Evolutionary conservation across 2,888 invertebrate genomes (phyloP), one percentile per base, ranked within the genome.

Genomic region (Andrena minutula): DNA sequence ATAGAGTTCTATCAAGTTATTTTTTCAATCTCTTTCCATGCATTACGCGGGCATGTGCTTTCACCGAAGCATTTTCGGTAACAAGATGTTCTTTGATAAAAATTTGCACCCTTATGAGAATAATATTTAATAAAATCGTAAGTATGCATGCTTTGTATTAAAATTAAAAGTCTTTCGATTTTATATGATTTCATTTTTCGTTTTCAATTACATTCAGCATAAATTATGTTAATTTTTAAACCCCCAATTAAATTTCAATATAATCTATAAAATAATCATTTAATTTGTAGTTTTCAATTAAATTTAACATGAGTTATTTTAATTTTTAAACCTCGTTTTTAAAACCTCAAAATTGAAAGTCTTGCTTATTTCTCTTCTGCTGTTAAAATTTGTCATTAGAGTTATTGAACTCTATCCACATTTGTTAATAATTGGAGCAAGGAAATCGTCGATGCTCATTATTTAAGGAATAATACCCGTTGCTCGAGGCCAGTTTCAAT

Each of bases 21-120:
- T 41, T 79, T 53, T 78, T 78, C 65, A 51, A 65, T 71, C 58
- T 79, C 30, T 70, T 51, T 51, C 41, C 53, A 30, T 41, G 41
- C 70, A 41, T 71, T 47, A 65, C 26, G 5, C 28, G 10, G 16
- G n/a, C 8, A 47, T 10, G 35, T 58, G 23, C 56, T 77, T 60
- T 65, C 53, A 35, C 28, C 8, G 51, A 28, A 65, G 60, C 65
- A 71, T 41, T 20, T 65, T 71, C 16, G 26, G 53, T 70, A 79
- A 79, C 65, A 32, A 65, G 41, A 41, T 65, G 35, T 23, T 41
- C 47, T 53, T 58, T 32, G 32, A 70, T 5, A 2, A 41, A 78
- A 41, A 51, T 60, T 20, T 32, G 1, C 41, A 32, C 10, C 16
- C 20, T 23, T 60, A 61, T 51, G 60, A 47, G 28, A n/a, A 16